These are phyloP conservation scores for Heterodera schachtii DNA, from an alignment of 1,140 invertebrate species.

Conservation along the genomic window DNA sequence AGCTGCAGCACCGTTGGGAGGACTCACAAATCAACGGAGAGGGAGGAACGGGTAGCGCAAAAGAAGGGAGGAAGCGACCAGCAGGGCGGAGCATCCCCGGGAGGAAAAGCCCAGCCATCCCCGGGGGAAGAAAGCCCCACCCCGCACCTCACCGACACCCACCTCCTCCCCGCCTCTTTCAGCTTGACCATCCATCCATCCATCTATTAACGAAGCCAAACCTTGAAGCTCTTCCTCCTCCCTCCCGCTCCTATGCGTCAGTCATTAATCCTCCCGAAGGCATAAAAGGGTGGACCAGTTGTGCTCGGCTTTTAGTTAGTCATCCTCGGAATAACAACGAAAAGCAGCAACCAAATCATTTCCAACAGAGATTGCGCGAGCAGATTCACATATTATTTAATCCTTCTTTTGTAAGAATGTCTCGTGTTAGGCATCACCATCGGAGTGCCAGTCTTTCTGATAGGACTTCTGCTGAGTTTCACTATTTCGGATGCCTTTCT, in stretches of 20 bases:
- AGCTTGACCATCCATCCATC: background rate
- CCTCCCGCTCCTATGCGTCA: background rate
- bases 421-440: background rate
- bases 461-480: background rate
- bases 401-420: constrained; percentile 4
- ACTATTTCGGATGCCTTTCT: constrained; percentile 5
- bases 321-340: background rate
- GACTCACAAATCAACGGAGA: background rate
- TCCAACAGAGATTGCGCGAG: background rate
- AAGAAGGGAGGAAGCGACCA: background rate
- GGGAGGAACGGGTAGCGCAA: background rate
- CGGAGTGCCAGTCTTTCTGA: background rate
- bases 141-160: background rate
- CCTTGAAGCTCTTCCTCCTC: background rate
- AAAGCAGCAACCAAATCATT: background rate
- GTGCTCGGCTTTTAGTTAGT: constrained; percentile 10
- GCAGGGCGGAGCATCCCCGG: background rate
- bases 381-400: background rate
- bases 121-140: background rate
- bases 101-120: background rate
- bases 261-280: constrained; percentile 6
- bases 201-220: background rate
- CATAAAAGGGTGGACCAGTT: constrained; percentile 15
- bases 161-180: constrained; percentile 2
- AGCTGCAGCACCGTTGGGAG: background rate